Evolutionary conservation across 2,797 vertebrate species (phyloP).

Genomic region (Channa striata): DNA sequence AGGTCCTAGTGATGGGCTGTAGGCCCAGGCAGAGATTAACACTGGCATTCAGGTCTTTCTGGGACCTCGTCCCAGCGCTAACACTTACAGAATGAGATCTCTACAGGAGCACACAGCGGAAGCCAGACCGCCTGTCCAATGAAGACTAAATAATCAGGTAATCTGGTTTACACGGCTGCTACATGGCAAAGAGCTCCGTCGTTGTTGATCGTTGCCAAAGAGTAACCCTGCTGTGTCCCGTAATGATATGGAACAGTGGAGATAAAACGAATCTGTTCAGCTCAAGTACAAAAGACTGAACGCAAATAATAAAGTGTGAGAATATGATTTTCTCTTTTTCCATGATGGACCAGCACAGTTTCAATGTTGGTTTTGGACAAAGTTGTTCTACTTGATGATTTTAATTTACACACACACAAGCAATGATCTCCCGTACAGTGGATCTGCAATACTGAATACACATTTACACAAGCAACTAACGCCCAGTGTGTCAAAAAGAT

Average conservation of each 20-base stretch:
- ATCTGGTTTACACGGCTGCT: conserved; percentile 73
- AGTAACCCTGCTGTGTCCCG: conserved; percentile 53
- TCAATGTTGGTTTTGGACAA: not conserved
- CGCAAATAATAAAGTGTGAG: conserved; percentile 33
- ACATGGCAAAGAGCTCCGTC: conserved; percentile 63
- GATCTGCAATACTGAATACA: no score
- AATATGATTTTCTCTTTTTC: conserved; percentile 20
- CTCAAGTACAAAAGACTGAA: conserved; percentile 44
- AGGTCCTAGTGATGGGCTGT: conserved; percentile 63
- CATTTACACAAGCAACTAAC: not conserved
- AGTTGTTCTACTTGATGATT: not conserved
- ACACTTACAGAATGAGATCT: conserved; percentile 71
- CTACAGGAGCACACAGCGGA: conserved; percentile 60
- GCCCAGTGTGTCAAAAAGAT: no score
- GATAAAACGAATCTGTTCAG: conserved; percentile 64
- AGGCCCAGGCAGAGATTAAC: conserved; percentile 74
- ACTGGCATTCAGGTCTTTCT: conserved; percentile 64
- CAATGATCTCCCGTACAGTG: not conserved
- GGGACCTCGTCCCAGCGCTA: conserved; percentile 65
- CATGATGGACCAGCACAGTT: not conserved
- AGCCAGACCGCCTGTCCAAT: conserved; percentile 67
- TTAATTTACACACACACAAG: not conserved
- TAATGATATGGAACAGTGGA: conserved; percentile 58
- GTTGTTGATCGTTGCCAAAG: conserved; percentile 67
- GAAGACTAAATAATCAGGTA: conserved; percentile 74